phyloP scores from a whole-genome alignment of 1,140 invertebrate species.

The Drosophila mojavensis region DNA sequence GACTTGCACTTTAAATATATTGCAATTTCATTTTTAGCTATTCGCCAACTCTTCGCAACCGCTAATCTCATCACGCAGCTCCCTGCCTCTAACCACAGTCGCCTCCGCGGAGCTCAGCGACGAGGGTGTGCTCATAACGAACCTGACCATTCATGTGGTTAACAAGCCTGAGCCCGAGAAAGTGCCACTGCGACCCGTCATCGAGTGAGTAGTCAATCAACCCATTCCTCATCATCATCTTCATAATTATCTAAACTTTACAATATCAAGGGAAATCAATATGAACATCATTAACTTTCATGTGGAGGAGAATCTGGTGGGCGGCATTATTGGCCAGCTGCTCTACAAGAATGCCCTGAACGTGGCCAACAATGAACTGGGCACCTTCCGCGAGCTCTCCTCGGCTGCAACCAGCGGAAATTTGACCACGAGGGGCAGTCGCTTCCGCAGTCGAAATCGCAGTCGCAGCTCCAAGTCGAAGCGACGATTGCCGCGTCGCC shows the following conservation, averaged over 20 bases:
- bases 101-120: slow-evolving; percentile 71
- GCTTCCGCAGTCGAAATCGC: slow-evolving; percentile 64
- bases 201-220: slow-evolving; percentile 86
- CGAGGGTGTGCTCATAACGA: slow-evolving; percentile 89
- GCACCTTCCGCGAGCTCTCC: slow-evolving; percentile 59
- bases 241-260: neutral
- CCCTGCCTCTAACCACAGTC: slow-evolving; percentile 55
- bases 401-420: slow-evolving; percentile 41
- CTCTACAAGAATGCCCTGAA: slow-evolving; percentile 86
- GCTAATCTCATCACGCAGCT: slow-evolving; percentile 61
- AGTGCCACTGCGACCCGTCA: slow-evolving; percentile 85
- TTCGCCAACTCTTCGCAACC: slow-evolving; percentile 70
- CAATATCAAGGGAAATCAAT: slow-evolving; percentile 85
- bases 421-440: slow-evolving; percentile 57
- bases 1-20: no score
- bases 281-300: slow-evolving; percentile 89
- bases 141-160: slow-evolving; percentile 93
- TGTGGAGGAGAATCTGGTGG: slow-evolving; percentile 91
- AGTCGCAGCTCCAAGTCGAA: slow-evolving; percentile 62
- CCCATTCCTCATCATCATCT: neutral
- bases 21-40: slow-evolving; percentile 37
- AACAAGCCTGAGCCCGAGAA: slow-evolving; percentile 88
- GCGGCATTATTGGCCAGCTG: slow-evolving; percentile 90
- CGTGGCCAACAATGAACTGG: slow-evolving; percentile 75
- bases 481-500: slow-evolving; percentile 52